Percentiles rank a stretch among this genome's conserved stretches.
phyloP scores from a whole-genome alignment of 2,113 vertebrate genomes.

The Carlito syrichta region DNA sequence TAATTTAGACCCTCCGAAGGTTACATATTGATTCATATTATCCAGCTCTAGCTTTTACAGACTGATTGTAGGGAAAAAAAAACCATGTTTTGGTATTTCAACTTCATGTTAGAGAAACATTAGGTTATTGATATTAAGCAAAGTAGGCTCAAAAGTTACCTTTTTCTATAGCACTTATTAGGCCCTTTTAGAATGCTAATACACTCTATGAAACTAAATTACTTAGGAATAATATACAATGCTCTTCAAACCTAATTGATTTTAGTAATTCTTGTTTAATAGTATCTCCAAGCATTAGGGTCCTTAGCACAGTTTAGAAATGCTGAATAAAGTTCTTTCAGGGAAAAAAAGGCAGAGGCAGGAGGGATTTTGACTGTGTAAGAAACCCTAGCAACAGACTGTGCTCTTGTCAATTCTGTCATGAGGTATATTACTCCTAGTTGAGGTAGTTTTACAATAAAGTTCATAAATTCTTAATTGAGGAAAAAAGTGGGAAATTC shows the following conservation, averaged over 20 bases:
- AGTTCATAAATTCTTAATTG: conserved; percentile 41
- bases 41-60: background rate
- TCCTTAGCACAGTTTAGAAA: conserved; percentile 8
- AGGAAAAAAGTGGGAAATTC: conserved; percentile 16
- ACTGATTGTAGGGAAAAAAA: background rate
- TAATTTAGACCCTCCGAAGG: background rate
- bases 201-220: background rate
- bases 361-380: background rate
- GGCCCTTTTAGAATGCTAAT: background rate
- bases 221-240: conserved; percentile 40
- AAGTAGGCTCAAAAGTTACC: background rate
- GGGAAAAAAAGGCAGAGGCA: background rate
- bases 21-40: background rate
- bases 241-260: background rate
- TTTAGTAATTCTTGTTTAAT: conserved; percentile 18
- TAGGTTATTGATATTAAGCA: background rate
- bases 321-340: conserved; percentile 21
- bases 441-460: background rate
- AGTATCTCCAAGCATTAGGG: background rate
- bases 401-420: background rate
- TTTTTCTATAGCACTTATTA: background rate
- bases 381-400: background rate
- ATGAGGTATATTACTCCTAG: background rate
- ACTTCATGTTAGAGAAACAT: background rate
- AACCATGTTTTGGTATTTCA: background rate